Base-by-base conservation (phyloP, 2,888 invertebrate species). In the Formica aserva region DNA sequence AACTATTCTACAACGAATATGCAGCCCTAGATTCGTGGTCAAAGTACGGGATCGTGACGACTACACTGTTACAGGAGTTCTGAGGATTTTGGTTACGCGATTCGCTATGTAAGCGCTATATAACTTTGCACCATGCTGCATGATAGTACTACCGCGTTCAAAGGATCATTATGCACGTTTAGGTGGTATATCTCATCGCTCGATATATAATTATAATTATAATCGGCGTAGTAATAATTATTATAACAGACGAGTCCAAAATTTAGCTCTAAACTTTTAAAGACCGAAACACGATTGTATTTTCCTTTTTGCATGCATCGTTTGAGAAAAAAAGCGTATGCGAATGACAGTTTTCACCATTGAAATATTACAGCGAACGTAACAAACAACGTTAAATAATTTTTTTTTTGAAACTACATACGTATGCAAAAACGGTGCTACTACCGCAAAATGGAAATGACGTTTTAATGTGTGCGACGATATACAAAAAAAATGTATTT, bases 21-120 rank as follows among this genome's bases (percentile, higher is more conserved):
- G 32, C 22, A 35, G 22, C 15, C 32, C 32, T 60, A 32, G 18
- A 71, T 71, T 71, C 69, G 57, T 18, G 41, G 41, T 77, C 77
- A 32, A 80, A 80, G 35, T 62, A 48, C 35, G 22, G 71, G 45
- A 71, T 78, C 71, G 69, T 71, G 78, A 78, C 60, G 78, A 60
- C 60, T 78, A 48, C 18, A 32, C 22, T 62, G 35, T 32, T 60
- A 22, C 48, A 71, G 26, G n/a, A 72, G 55, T 80, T 72, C 72
- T 45, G 72, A 72, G 60, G 60, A 71, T 80, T 80, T 80, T 80
- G 71, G 45, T 78, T 78, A 60, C 57, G 72, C 45, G 32, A 45
- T 71, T 78, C 18, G 41, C 60, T 62, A 45, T 45, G 72, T 78
- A 78, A 78, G 69, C 57, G 22, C 32, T 38, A 45, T 26, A 13